phyloP scores from a whole-genome alignment of 2,797 vertebrate species.

The Lerista edwardsae region DNA sequence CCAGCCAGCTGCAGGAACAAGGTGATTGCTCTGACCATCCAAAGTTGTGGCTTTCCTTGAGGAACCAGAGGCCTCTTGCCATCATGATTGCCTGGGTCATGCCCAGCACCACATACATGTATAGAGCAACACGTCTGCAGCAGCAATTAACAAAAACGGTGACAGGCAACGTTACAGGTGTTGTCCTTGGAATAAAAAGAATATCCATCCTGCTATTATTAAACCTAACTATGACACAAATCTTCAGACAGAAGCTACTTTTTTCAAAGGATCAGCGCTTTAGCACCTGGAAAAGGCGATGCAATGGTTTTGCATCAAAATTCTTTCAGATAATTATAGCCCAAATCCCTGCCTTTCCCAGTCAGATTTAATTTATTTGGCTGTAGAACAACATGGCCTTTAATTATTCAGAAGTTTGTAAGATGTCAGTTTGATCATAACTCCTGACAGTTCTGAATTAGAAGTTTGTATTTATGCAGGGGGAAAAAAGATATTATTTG shows the following conservation, averaged over 20 bases:
- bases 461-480: conserved; percentile 9
- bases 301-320: background rate
- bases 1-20: no score
- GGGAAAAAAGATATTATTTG: background rate
- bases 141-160: no score
- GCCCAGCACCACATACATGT: no score
- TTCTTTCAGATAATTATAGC: conserved; percentile 8
- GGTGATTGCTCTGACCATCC: no score
- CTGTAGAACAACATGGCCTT: conserved; percentile 10
- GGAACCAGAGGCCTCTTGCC: no score
- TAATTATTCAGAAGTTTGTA: conserved; percentile 33
- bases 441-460: conserved; percentile 4
- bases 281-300: no score
- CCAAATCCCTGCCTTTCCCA: background rate
- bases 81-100: no score
- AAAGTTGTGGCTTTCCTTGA: no score
- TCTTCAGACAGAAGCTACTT: background rate
- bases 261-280: background rate
- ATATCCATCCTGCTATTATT: background rate
- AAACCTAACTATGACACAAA: background rate
- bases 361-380: conserved; percentile 15
- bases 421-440: background rate
- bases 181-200: background rate
- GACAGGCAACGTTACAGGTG: no score
- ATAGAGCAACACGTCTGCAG: no score